These are phyloP conservation scores for Leptoteleia sp. DNA, from an alignment of 1,140 invertebrate species.

Conservation along the genomic window DNA sequence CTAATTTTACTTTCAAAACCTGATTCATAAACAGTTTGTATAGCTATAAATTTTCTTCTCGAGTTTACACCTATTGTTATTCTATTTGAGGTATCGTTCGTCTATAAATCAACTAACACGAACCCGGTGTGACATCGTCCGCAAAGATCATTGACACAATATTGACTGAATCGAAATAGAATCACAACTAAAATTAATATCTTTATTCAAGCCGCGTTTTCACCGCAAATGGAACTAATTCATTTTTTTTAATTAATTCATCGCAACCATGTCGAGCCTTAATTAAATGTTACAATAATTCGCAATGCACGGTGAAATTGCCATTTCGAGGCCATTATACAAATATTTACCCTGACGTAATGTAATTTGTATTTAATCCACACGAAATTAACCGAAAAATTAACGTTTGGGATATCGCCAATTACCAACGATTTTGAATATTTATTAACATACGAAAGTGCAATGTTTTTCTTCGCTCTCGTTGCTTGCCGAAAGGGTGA, in stretches of 20 bases:
- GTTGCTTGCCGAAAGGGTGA: constrained; percentile 39
- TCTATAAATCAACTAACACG: neutral
- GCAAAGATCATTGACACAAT: constrained; percentile 4
- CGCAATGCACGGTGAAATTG: neutral
- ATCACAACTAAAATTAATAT: constrained; percentile 6
- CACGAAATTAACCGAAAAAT: constrained; percentile 6
- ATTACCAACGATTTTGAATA: constrained; percentile 28
- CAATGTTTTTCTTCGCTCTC: constrained; percentile 62
- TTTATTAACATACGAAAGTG: constrained; percentile 55
- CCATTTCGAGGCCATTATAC: constrained; percentile 27
- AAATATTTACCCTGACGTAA: constrained; percentile 28
- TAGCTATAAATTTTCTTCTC: neutral
- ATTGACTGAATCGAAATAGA: constrained; percentile 8
- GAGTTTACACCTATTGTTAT: constrained; percentile 3
- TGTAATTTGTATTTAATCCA: constrained; percentile 26
- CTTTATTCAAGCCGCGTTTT: neutral
- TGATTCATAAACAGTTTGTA: neutral
- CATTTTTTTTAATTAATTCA: too few relatives aligned
- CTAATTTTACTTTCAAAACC: too few relatives aligned
- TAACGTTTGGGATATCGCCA: constrained; percentile 20
- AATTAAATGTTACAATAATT: neutral
- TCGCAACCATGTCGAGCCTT: too few relatives aligned
- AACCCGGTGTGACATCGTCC: constrained; percentile 1
- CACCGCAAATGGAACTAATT: too few relatives aligned
- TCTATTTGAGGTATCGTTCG: constrained; percentile 6